phyloP scores from a whole-genome alignment of 2,888 invertebrate species.

The Alitta virens region DNA sequence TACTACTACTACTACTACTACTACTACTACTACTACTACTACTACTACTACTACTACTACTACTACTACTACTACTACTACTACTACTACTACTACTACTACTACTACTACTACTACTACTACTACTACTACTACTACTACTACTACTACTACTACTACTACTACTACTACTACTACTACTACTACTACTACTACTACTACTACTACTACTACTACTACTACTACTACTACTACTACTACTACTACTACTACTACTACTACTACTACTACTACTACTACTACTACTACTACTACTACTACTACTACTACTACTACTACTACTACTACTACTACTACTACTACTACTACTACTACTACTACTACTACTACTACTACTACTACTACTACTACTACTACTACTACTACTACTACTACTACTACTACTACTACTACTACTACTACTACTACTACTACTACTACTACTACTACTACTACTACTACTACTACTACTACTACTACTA shows the following conservation, averaged over 20 bases:
- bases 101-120: constrained; percentile 8
- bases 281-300: constrained; percentile 8
- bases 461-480: no score
- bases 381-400: constrained; percentile 8
- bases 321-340: constrained; percentile 8
- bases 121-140: constrained; percentile 8
- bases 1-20: constrained; percentile 8
- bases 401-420: not conserved
- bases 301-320: constrained; percentile 8
- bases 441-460: no score
- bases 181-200: constrained; percentile 8
- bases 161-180: constrained; percentile 8
- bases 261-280: constrained; percentile 8
- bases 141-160: constrained; percentile 8
- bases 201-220: constrained; percentile 8
- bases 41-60: constrained; percentile 8
- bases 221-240: constrained; percentile 8
- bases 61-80: constrained; percentile 8
- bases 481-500: no score
- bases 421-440: no score
- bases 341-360: constrained; percentile 8
- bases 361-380: constrained; percentile 8
- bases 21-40: constrained; percentile 8
- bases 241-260: constrained; percentile 8
- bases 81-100: constrained; percentile 8